Percentiles rank a stretch among this genome's conserved stretches.
Conservation (phyloP, 2,113 vertebrate species). For the Artemisiospiza belli region DNA sequence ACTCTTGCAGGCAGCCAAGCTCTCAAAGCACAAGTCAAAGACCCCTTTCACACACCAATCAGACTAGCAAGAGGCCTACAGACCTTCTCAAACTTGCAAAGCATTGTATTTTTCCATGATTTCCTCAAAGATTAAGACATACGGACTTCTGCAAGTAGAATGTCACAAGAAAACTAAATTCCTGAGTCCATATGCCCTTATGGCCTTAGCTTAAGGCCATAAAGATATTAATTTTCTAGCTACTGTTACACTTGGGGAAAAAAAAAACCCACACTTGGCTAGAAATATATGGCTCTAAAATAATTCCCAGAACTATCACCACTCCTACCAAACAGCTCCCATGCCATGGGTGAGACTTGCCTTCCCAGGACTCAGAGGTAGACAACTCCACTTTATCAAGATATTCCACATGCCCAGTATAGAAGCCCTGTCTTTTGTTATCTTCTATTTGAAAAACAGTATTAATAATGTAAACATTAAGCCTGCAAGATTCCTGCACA, state of each 20-base stretch:
- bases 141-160: not conserved
- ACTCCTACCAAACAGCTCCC: not conserved
- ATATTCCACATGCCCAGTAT: not conserved
- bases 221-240: not conserved
- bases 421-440: not conserved
- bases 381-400: not conserved
- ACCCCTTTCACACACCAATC: not conserved
- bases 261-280: not conserved
- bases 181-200: not conserved
- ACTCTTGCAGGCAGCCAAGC: not conserved
- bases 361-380: not conserved
- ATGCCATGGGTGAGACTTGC: not conserved
- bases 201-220: not conserved
- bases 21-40: not conserved
- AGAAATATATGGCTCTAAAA: not conserved
- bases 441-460: not conserved
- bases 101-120: not conserved
- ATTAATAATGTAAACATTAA: slow-evolving; percentile 26
- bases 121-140: not conserved
- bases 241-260: not conserved
- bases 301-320: not conserved
- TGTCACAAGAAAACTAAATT: not conserved
- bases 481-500: not conserved
- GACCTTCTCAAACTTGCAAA: not conserved
- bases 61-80: not conserved